Percentiles rank a stretch among this genome's conserved stretches.
Conservation (phyloP, 2,797 vertebrate genomes). For the Psittacula echo region DNA sequence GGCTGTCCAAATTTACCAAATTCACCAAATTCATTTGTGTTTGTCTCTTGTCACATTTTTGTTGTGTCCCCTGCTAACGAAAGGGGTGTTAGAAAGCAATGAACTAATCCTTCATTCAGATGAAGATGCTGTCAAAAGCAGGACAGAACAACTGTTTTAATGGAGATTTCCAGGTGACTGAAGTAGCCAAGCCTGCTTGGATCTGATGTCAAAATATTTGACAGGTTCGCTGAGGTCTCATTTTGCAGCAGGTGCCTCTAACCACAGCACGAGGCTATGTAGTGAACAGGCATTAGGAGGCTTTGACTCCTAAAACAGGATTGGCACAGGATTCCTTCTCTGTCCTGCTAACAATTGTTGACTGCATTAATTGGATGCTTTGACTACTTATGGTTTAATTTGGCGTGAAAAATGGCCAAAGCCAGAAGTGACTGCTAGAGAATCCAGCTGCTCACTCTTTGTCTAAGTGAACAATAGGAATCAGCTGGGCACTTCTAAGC, state of each 20-base stretch:
- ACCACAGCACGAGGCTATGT: background rate
- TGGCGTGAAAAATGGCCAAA: background rate
- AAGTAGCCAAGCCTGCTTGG: background rate
- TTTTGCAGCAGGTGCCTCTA: background rate
- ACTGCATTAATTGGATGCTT: background rate
- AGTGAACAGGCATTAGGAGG: background rate
- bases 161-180: background rate
- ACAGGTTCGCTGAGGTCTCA: background rate
- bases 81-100: background rate
- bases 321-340: background rate
- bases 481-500: background rate
- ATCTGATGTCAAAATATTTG: background rate
- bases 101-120: background rate
- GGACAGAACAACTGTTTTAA: background rate
- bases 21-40: background rate
- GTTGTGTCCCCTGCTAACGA: background rate
- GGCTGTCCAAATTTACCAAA: background rate
- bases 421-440: background rate
- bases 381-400: background rate
- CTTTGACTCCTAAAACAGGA: background rate
- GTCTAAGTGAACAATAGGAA: background rate
- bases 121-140: fast-evolving
- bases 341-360: background rate
- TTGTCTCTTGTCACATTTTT: background rate
- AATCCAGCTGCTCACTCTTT: background rate